Base-by-base conservation (phyloP, 2,888 invertebrate genomes). In the Caradrina clavipalpis region DNA sequence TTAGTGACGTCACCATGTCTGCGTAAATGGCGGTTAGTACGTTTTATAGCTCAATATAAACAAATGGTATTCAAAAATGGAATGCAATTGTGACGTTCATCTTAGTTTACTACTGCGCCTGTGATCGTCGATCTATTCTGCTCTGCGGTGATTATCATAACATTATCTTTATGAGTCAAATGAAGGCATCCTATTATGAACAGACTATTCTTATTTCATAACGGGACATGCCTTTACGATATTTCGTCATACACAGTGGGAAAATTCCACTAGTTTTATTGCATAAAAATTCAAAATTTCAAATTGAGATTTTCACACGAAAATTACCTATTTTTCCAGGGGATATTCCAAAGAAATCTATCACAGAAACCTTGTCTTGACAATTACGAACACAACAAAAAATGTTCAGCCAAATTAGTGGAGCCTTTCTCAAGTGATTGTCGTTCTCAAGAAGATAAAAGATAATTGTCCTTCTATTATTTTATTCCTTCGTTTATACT, bases 21-120 rank as follows among this genome's bases (percentile, higher is more conserved):
- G 66, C 76, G 69, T 69, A 65, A 67, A 53, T 62, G 67, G 65
- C 54, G 60, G 73, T 71, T 26, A 56, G 64, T 59, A 76, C 73
- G 68, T 71, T 81, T 82, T 76, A 76, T 59, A 65, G 73, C 70
- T 39, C n/a, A 54, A 54, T 68, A 74, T 67, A 66, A 69, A 66
- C 69, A 55, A 76, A 69, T 65, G 64, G 69, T 56, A 79, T 80
- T 66, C 69, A 72, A 59, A 79, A 67, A 81, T 66, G 77, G 74
- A 71, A 71, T 79, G 76, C 76, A 76, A 74, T 71, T 79, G 68
- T 82, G 72, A 77, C 54, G 69, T 55, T 50, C 6, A 42, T 61
- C 15, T 49, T 51, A 31, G 45, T 50, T 71, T 50, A 60, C 69
- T 69, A 22, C 49, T 61, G 60, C 60, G 45, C 21, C 49, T 54